Conservation (phyloP, 2,797 vertebrate species). For the Gallinago nigripennis region DNA sequence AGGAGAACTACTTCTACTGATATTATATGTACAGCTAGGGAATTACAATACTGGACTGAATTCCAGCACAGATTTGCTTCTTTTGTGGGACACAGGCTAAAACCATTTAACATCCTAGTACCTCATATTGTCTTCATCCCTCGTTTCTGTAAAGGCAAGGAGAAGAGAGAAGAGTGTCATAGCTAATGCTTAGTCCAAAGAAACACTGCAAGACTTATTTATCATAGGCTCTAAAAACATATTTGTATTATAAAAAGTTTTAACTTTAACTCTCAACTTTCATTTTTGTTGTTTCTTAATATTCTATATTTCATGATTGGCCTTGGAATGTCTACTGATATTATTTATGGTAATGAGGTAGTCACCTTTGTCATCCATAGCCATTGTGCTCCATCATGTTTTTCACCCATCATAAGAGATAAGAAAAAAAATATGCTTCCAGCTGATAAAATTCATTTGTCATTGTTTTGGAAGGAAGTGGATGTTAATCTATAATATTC, state of each 20-base stretch:
- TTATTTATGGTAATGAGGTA: neutral
- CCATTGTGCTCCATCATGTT: neutral
- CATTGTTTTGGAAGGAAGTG: neutral
- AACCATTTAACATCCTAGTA: neutral
- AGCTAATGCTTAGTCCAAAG: neutral
- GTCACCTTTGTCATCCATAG: neutral
- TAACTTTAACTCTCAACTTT: neutral
- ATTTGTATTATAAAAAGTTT: neutral
- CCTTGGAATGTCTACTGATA: neutral
- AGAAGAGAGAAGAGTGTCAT: neutral
- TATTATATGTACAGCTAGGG: neutral
- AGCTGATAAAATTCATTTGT: neutral
- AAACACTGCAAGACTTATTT: neutral
- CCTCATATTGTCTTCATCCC: neutral
- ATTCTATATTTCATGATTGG: neutral
- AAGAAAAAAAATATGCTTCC: neutral
- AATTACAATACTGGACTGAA: neutral
- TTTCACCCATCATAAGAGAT: neutral
- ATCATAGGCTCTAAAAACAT: neutral
- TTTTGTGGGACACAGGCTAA: neutral
- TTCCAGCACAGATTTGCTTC: neutral
- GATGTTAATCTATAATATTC: neutral
- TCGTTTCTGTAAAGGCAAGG: neutral
- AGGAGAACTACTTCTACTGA: neutral
- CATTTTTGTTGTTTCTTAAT: neutral